Conservation (phyloP, 1,140 invertebrate genomes). For the Octopus sinensis region DNA sequence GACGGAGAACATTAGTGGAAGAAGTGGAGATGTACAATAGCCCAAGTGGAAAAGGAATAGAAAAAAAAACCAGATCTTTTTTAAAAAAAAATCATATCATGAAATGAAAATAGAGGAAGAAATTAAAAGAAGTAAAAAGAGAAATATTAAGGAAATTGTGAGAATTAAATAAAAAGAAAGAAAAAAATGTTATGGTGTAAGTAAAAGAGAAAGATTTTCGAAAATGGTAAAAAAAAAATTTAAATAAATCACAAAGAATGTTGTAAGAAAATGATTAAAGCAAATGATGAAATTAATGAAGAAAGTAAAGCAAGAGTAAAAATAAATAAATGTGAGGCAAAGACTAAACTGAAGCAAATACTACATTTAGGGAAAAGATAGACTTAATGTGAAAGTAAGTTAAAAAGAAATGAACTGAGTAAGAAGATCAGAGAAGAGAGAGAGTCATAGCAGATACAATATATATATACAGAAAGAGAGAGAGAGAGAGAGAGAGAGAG, state of each 20-base stretch:
- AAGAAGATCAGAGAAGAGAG: background rate
- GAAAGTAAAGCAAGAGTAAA: background rate
- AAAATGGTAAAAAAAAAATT: too few relatives aligned
- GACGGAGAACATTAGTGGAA: too few relatives aligned
- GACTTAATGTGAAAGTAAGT: background rate
- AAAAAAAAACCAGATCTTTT: too few relatives aligned
- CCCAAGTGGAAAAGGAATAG: too few relatives aligned
- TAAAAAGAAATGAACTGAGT: background rate
- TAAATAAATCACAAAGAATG: background rate
- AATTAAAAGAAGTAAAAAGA: too few relatives aligned
- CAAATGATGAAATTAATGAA: background rate
- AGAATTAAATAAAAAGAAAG: too few relatives aligned
- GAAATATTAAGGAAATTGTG: too few relatives aligned
- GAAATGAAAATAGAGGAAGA: too few relatives aligned
- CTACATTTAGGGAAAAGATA: background rate
- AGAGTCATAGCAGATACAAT: background rate
- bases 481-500: background rate
- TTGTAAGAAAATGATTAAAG: background rate
- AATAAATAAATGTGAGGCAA: background rate
- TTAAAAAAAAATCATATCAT: too few relatives aligned
- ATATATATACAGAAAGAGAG: background rate
- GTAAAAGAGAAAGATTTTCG: too few relatives aligned
- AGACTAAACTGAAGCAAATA: background rate
- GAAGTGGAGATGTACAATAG: too few relatives aligned
- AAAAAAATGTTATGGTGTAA: too few relatives aligned